Base-by-base conservation (phyloP, 2,888 invertebrate species). In the Loripinus fragilis region DNA sequence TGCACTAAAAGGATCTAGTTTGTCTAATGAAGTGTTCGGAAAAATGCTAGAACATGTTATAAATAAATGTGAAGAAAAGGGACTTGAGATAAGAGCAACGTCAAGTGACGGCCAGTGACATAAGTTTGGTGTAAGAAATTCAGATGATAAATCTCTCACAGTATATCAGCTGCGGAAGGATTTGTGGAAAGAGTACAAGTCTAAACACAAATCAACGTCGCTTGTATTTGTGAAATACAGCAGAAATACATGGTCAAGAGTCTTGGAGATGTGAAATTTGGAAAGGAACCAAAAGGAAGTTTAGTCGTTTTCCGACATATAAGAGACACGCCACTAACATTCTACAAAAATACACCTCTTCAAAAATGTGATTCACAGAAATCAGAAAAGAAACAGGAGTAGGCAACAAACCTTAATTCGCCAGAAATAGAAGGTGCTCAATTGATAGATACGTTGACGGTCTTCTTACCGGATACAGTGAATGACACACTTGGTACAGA, bases 61-160 rank as follows among this genome's bases (percentile, higher is more conserved):
- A 7, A 20, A 20, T 15, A n/a, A 17, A 12, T 78, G 78, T n/a
- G 68, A 74, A 55, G 55, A 65, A 38, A 41, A 70, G 1, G 74
- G 74, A 10, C 50, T 78, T n/a, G n/a, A 60, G 2, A 60, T 78
- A 3, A 8, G 71, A 2, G 74, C 71, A 15, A 78, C 78, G 30
- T 41, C 78, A 41, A 55, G 67, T 52, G 78, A 74, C 28, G 78
- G 67, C 17, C 78, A 78, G 41, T 78, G 78, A 74, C 78, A 78
- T 41, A 50, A 55, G 7, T 78, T 66, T 60, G 78, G 78, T 1
- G 68, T 78, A 1, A 33, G 76, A 7, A 68, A 50, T 17, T 23
- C 12, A 17, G 28, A 50, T 8, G 68, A 67, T 33, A 52, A 69
- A 64, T 74, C 74, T 17, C 38, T 78, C 7, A 74, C 78, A 12